Base-by-base conservation (phyloP, 2,797 vertebrate species). In the Psittacula echo region DNA sequence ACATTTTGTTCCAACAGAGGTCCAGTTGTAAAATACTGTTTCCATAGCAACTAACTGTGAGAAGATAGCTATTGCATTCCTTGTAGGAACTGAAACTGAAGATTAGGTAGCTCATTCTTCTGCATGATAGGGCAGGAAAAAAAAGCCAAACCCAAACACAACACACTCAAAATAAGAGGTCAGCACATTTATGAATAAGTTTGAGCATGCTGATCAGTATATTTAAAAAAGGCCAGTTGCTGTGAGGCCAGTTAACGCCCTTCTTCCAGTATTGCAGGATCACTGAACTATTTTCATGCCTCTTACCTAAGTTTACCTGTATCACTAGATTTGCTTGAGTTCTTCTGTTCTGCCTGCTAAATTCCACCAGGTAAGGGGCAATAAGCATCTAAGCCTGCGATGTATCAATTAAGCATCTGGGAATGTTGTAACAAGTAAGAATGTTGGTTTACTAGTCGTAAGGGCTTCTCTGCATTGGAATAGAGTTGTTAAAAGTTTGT, bases 31-130 rank as follows among this genome's bases (percentile, higher is more conserved):
- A 81, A 83, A 34, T 90, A 42, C 54, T 84, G 74, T 94, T 93
- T 90, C 91, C 88, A 85, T 93, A 92, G 94, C 92, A 96, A 94
- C 89, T 56, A 82, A 64, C 51, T 48, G 27, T 67, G 37, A 83
- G 81, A 81, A 93, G 83, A 64, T 71, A 29, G 2, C 66, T 65
- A 37, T 39, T 89, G 58, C 6, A 7, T 87, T 92, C 41, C 56
- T 74, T 64, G 20, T 61, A 87, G 56, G 56, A 87, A 23, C 29
- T 64, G 56, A 61, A 87, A 67, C 51, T 90, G 27, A n/a, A 45
- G 65, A 87, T 89, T 27, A 42, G 39, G 47, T 75, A 47, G 16
- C 54, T 86, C 11, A 6, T 62, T 66, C 18, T 80, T 39, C 62
- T 54, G 17, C 27, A 47, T 78, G 74, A 58, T 13, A 10, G n/a